Evolutionary conservation across 2,888 invertebrate species (phyloP).

Genomic region (Aphodius sticticus): DNA sequence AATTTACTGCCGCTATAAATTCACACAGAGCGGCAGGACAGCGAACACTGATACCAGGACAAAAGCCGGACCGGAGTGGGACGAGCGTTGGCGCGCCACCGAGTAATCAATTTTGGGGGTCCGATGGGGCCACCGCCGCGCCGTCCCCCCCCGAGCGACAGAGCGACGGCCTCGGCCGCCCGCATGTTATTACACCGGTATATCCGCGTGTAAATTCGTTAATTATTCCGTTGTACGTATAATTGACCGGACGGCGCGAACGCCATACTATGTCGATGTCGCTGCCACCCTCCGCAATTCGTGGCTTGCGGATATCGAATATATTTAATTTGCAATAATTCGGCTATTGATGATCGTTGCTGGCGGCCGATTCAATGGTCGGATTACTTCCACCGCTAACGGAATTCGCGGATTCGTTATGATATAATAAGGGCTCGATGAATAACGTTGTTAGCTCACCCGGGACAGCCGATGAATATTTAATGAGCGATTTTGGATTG

Average conservation of each 20-base stretch:
- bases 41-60: conserved; percentile 53
- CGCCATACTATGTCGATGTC: not conserved
- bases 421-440: conserved; percentile 4
- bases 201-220: conserved; percentile 53
- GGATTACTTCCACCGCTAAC: not conserved
- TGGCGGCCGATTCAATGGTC: not conserved
- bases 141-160: not conserved
- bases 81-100: conserved; percentile 34
- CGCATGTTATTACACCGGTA: conserved; percentile 54
- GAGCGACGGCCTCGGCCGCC: conserved; percentile 36
- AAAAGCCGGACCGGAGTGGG: conserved; percentile 39
- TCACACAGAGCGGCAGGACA: conserved; percentile 48
- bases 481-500: not conserved
- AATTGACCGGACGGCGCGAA: conserved; percentile 40
- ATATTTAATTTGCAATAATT: conserved; percentile 11
- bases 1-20: conserved; percentile 46
- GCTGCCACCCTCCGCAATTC: not conserved
- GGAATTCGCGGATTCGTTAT: not conserved
- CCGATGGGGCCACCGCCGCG: not conserved
- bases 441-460: not conserved
- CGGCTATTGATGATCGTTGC: conserved; percentile 8
- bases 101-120: conserved; percentile 53
- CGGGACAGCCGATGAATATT: not conserved
- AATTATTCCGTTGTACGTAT: conserved; percentile 48
- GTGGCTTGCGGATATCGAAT: not conserved